Evolutionary conservation across 2,113 vertebrate species (phyloP), one percentile per base, ranked within the genome.

Genomic region (Alectura lathami): DNA sequence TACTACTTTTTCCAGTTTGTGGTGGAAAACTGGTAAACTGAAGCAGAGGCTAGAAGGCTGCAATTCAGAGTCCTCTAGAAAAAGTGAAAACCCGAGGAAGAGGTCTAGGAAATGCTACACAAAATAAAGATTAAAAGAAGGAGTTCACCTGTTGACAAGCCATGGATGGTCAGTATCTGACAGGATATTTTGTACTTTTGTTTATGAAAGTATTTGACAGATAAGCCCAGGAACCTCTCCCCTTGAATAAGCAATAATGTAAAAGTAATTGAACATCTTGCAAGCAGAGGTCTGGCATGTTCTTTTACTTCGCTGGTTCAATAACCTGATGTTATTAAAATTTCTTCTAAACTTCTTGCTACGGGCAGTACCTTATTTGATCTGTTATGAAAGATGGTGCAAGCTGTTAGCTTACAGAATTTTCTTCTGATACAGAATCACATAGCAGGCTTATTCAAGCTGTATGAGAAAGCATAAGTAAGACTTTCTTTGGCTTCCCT

Each of bases 321-420:
- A 77, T 83, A 92, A 86, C 32, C 68, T 34, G 14, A 75, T 50
- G 27, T 80, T 89, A 95, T 92, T 95, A 95, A 96, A 92, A 94
- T 91, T 89, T 94, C 47, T 89, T 80, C 59, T 50, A 91, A 63
- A 43, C 76, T 88, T 84, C 56, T 94, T 72, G 50, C n/a, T 88
- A 70, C 87, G 93, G 60, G 47, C 36, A 90, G 66, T 68, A 54
- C 51, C 30, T 92, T 96, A 79, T 87, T 96, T 96, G 79, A 94
- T 93, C 88, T 83, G 48, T 82, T 95, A 96, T 32, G 64, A 95
- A 91, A 90, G 82, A 88, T 70, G 72, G 59, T 96, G 78, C 1
- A 2, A 50, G 57, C 36, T 76, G 53, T 79, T 97, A 74, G 53
- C 60, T 95, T 60, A 80, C 13, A 86, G 82, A 85, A 40, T 82